A percentile compares a stretch with the other conserved stretches of the same genome.
These are phyloP conservation scores for Gyrodactylus bullatarudis DNA, from an alignment of 1,140 invertebrate species.

Conservation along the genomic window DNA sequence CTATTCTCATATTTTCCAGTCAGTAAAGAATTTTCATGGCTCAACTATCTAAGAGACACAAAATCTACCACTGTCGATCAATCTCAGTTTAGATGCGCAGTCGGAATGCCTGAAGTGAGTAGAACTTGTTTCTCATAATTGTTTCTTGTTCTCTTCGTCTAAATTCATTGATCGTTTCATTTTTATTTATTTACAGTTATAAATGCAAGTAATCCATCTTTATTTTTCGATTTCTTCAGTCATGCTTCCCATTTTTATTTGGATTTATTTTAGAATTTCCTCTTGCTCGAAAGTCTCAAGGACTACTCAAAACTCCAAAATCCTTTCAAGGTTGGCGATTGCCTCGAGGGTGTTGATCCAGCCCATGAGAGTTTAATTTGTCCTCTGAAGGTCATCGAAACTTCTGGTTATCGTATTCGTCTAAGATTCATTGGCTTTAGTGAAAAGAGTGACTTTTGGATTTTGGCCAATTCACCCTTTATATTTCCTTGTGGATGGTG, in stretches of 20 bases:
- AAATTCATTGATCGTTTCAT: too few species aligned
- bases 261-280: not conserved
- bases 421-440: conserved; percentile 20
- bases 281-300: not conserved
- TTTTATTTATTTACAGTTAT: too few species aligned
- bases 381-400: conserved; percentile 17
- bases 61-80: not conserved
- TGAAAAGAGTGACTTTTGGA: conserved; percentile 21
- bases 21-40: not conserved
- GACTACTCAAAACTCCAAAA: conserved; percentile 15
- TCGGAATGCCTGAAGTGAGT: not conserved
- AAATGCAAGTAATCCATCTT: too few species aligned
- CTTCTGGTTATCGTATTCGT: conserved; percentile 15
- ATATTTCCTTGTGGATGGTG: conserved; percentile 77
- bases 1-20: too few species aligned
- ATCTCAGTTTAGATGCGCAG: not conserved
- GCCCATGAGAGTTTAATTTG: conserved; percentile 41
- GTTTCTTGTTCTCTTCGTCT: too few species aligned
- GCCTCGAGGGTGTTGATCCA: conserved; percentile 64
- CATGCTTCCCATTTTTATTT: too few species aligned
- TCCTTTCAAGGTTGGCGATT: conserved; percentile 58
- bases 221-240: too few species aligned
- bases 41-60: not conserved
- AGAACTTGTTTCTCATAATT: too few species aligned
- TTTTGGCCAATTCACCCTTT: conserved; percentile 50